Base-by-base conservation (phyloP, 2,888 invertebrate genomes). In the Oscheius sp. region DNA sequence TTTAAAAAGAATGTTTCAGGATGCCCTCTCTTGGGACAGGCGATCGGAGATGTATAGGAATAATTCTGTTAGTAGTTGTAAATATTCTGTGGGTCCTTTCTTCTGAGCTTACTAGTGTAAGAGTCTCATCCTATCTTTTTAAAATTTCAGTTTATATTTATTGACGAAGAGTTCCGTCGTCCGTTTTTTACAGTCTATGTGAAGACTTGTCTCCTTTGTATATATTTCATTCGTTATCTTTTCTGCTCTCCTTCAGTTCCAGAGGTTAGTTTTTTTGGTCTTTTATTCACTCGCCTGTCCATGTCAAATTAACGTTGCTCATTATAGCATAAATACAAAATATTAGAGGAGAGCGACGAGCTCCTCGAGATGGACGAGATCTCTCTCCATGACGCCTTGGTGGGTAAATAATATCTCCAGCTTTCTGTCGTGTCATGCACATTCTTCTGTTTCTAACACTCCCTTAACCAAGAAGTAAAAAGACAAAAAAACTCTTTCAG, bases 31-130 rank as follows among this genome's bases (percentile, higher is more conserved):
- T 61, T n/a, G 42, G 45, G 29, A 27, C 23, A 15, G 17, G 8
- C 20, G 46, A 68, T 27, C 6, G 61, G 48, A 15, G 50, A 37
- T 69, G 23, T 42, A 55, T 95, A 84, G 97, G 96, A 83, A 90
- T 94, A 79, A 90, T 93, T 84, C 90, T 96, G 82, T 90, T 97
- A 74, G 88, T 96, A 78, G 89, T 96, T 84, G 96, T 96, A 79
- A 95, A 96, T 89, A 90, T 96, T 70, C 92, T 97, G 84, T 96
- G 96, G 96, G 96, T 96, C 65, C 92, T 93, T 65, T 96, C 95
- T 58, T 93, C 94, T 42, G 95, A 96, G 89, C 89, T 96, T 72
- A 94, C 95, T 72, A 93, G 94, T 91, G 96, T 96, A 89, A 88
- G 86, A 50, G 29, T 45, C 37, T 12, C 3, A n/a, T 39, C 42